Evolutionary conservation across 2,113 vertebrate genomes (phyloP), one percentile per base, ranked within the genome.

Genomic region (Pavo muticus): DNA sequence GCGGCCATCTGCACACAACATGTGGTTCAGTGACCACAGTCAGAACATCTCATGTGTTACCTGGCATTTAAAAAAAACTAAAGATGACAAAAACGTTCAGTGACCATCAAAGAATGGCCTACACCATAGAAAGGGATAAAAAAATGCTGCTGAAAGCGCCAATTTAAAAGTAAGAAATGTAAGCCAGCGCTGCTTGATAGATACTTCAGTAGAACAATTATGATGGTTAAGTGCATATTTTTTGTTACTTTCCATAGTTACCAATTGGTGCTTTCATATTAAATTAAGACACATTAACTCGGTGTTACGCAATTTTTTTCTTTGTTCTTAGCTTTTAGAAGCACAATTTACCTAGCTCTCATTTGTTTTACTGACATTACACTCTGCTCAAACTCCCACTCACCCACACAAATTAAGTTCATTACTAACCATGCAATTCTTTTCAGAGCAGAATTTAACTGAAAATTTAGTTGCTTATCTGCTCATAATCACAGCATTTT

Each of bases 301-400:
- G 78, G 69, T 52, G 52, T 95, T 96, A 93, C n/a, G 67, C 60
- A 88, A 86, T 72, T 32, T 81, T 94, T 56, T 79, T 54, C 96
- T 95, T 95, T 97, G 91, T 96, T 97, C 91, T 97, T 94, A 71
- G 85, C 76, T 95, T 89, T 96, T 79, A 96, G 94, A 93, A 91
- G 91, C 74, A 72, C 92, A 91, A 96, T 95, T 96, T 95, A 93
- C 93, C 75, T 93, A 91, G 65, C 78, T 96, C 87, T 91, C 75
- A 91, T 84, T 85, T 40, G 83, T 96, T 96, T 95, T 95, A 78
- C 89, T 97, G 96, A 97, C 96, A 97, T 94, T 95, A 94, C 89
- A 71, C 65, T 96, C 95, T 97, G 87, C 86, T 96, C 92, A 94
- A 96, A 97, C 97, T 96, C 97, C 98, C 88, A 98, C 97, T 87